Evolutionary conservation across 1,140 invertebrate genomes (phyloP).

Genomic region (Camponotus vicinus): DNA sequence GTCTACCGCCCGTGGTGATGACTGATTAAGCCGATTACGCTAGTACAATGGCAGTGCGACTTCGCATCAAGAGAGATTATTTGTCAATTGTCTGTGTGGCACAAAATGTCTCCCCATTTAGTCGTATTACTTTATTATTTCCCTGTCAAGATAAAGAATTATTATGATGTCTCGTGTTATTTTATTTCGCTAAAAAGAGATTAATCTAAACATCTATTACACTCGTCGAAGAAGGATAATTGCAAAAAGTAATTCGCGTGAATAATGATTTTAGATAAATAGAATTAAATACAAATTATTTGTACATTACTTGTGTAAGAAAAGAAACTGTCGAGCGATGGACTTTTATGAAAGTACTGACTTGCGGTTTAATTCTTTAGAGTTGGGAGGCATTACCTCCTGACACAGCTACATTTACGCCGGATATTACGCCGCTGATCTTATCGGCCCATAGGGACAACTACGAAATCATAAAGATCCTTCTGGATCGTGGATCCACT

Average conservation of each 20-base stretch:
- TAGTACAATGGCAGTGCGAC: slow-evolving; percentile 33
- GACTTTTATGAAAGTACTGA: slow-evolving; percentile 26
- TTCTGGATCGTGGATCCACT: slow-evolving; percentile 95
- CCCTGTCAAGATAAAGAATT: background rate
- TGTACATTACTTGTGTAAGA: background rate
- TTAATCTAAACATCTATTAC: too few relatives aligned
- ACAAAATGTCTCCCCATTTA: slow-evolving; percentile 11
- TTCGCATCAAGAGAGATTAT: slow-evolving; percentile 39
- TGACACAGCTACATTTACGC: slow-evolving; percentile 97
- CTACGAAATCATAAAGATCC: slow-evolving; percentile 99
- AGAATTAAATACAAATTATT: background rate
- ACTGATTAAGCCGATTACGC: slow-evolving; percentile 54
- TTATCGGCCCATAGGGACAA: slow-evolving; percentile 98
- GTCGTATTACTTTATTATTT: slow-evolving; percentile 24
- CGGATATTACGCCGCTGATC: slow-evolving; percentile 98
- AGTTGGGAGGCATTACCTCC: slow-evolving; percentile 96
- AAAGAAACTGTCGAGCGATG: background rate
- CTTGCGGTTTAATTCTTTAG: slow-evolving; percentile 85
- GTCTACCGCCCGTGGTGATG: slow-evolving; percentile 38
- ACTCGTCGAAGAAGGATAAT: background rate
- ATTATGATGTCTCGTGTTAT: background rate
- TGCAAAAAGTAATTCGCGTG: background rate
- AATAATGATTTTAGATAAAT: background rate
- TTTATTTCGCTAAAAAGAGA: background rate
- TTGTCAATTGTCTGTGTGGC: slow-evolving; percentile 31